Evolutionary conservation across 1,140 invertebrate species (phyloP).

Genomic region (Drosophila ironensis): DNA sequence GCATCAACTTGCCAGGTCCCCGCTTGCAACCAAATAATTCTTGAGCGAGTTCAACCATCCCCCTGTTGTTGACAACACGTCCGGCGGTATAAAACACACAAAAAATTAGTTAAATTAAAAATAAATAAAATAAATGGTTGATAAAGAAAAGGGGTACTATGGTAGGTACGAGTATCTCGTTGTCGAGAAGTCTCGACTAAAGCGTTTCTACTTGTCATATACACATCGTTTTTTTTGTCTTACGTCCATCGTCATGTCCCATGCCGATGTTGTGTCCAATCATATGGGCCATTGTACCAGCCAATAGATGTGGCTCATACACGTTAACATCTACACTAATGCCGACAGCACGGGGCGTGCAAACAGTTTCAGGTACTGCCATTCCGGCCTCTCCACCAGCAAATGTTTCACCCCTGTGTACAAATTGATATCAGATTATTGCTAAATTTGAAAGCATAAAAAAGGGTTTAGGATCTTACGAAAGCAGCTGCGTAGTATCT

Average conservation of each 20-base stretch:
- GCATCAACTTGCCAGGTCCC: no score
- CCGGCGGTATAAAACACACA: no score
- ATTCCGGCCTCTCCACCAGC: constrained; percentile 93
- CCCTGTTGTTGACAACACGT: no score
- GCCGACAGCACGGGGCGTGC: constrained; percentile 94
- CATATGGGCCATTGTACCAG: constrained; percentile 97
- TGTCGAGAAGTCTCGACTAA: no score
- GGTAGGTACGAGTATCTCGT: no score
- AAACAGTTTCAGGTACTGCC: constrained; percentile 94
- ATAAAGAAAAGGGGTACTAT: no score
- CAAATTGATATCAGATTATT: neutral
- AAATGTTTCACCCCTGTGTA: constrained; percentile 90
- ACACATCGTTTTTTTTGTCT: no score
- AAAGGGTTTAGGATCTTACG: constrained; percentile 85
- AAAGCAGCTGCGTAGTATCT: constrained; percentile 95
- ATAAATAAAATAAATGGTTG: no score
- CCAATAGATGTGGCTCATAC: constrained; percentile 96
- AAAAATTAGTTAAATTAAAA: no score
- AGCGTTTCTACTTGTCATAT: no score
- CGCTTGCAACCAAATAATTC: no score
- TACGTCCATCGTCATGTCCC: constrained; percentile 94
- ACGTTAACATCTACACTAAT: constrained; percentile 95
- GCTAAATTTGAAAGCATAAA: neutral
- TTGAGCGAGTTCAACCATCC: no score
- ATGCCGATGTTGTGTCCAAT: constrained; percentile 98